Evolutionary conservation across 2,888 invertebrate species (phyloP), one percentile per base, ranked within the genome.

Genomic region (Morpho deidamia): DNA sequence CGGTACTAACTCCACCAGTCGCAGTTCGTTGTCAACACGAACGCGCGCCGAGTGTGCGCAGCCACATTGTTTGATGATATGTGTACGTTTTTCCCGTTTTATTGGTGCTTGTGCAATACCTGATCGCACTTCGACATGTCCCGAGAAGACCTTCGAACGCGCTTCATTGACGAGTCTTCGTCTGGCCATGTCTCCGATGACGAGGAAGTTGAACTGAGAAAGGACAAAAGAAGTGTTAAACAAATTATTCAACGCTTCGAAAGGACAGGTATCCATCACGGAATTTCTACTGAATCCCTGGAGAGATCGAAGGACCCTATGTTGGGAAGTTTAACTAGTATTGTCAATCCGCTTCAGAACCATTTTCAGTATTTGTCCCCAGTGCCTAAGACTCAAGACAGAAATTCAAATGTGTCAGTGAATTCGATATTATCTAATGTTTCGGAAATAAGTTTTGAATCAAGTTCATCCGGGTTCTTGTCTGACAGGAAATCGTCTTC

Each of bases 381-480:
- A 69, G 80, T 77, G 65, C 73, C 73, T 48, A 79, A 69, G 70
- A 74, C 82, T 61, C 84, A 81, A 70, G 83, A 87, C 62, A 79
- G 88, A 61, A 81, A 86, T 71, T 90, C 90, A 11, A 86, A 83
- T 62, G 77, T 87, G 57, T 90, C 90, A 60, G 87, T 90, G 67
- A 90, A 90, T 76, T 90, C 90, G 2, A 81, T 87, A 66, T 70
- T 90, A 64, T 90, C 90, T 7, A 86, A 87, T 62, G 78, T 82
- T 56, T 89, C 90, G 11, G 87, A 86, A 71, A 74, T 79, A 56
- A 88, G 89, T 68, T 83, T 71, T 66, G 86, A 83, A 68, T 88
- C 89, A n/a, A 80, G 81, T 73, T 87, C 89, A n/a, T 89, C 89
- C 9, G 89, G 88, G 59, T 89, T 89, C 66, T 72, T 83, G 34